phyloP scores from a whole-genome alignment of 2,888 invertebrate genomes.

The Leptothorax acervorum region DNA sequence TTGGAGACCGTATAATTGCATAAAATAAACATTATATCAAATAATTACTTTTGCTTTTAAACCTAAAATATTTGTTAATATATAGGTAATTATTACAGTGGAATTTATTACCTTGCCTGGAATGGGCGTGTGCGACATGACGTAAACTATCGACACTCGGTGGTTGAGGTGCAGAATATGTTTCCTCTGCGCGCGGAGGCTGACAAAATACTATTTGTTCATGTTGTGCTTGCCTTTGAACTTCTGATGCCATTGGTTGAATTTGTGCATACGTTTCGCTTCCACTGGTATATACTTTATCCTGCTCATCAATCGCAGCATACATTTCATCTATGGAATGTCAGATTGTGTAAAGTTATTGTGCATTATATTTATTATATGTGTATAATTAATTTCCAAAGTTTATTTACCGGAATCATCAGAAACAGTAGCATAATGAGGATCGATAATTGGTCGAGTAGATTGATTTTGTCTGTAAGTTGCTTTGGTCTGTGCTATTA shows the following conservation, averaged over 20 bases:
- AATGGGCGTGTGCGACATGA: constrained; percentile 88
- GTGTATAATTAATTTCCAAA: neutral
- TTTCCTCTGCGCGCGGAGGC: constrained; percentile 78
- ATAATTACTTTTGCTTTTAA: neutral
- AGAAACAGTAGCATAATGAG: constrained; percentile 96
- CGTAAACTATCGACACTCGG: constrained; percentile 89
- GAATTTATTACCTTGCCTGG: constrained; percentile 86
- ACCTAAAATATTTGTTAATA: neutral
- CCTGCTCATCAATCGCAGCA: constrained; percentile 94
- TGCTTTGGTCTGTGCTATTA: constrained; percentile 89
- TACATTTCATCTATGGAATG: constrained; percentile 92
- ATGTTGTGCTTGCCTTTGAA: constrained; percentile 82
- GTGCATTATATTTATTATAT: neutral
- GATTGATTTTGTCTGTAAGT: constrained; percentile 83
- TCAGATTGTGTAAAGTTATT: neutral
- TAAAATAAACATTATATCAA: too few species aligned
- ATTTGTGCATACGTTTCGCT: constrained; percentile 96
- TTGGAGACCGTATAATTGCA: too few species aligned
- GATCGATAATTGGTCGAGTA: constrained; percentile 86
- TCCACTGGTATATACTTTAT: constrained; percentile 90
- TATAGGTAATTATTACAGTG: neutral
- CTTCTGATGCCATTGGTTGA: constrained; percentile 87
- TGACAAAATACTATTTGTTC: constrained; percentile 82
- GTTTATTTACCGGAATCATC: constrained; percentile 92
- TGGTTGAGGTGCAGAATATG: constrained; percentile 86